phyloP scores from a whole-genome alignment of 2,797 vertebrate genomes.

The Sebastes flavidus region DNA sequence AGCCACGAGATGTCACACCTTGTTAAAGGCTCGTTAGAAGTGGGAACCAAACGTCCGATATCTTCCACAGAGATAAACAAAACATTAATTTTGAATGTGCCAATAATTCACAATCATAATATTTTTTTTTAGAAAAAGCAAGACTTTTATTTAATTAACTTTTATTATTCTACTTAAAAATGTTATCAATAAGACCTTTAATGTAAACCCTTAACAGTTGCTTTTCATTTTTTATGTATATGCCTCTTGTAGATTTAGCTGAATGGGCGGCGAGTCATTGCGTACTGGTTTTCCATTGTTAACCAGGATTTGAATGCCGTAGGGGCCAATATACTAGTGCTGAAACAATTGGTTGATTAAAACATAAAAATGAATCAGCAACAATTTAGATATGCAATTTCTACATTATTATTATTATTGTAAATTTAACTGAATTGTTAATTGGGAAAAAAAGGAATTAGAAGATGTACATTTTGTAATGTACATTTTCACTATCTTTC shows the following conservation, averaged over 20 bases:
- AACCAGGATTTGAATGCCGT: constrained; percentile 1
- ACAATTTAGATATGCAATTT: not conserved
- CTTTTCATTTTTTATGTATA: not conserved
- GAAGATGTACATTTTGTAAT: not conserved
- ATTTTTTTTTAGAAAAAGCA: too few species aligned
- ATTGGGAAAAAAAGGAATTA: not conserved
- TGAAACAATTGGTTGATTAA: not conserved
- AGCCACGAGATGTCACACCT: too few species aligned
- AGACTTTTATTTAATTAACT: too few species aligned
- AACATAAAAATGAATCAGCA: not conserved
- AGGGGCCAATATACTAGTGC: not conserved
- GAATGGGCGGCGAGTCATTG: not conserved
- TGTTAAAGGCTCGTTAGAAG: too few species aligned
- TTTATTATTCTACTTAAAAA: too few species aligned
- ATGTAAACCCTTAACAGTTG: not conserved
- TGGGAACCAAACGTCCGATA: too few species aligned
- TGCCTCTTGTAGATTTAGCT: not conserved
- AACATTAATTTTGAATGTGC: too few species aligned
- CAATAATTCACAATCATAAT: too few species aligned
- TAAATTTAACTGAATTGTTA: not conserved
- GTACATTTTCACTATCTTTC: not conserved
- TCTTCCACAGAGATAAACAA: too few species aligned
- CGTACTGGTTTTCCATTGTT: constrained; percentile 2
- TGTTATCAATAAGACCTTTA: not conserved
- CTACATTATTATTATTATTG: not conserved